phyloP scores from a whole-genome alignment of 2,113 vertebrate species.

The Nibea albiflora region DNA sequence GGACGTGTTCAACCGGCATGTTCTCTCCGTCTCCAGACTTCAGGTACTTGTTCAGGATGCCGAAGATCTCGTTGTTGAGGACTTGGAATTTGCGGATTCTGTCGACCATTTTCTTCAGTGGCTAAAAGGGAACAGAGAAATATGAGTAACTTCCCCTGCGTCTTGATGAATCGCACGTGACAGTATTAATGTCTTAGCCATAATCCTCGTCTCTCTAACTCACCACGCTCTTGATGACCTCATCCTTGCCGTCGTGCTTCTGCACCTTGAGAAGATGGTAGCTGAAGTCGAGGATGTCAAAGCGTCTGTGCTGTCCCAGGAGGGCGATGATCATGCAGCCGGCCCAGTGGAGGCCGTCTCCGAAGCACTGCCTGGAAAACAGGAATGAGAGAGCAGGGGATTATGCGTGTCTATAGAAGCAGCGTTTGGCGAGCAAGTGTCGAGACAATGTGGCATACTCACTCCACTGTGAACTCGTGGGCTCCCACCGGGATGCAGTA shows the following conservation, averaged over 20 bases:
- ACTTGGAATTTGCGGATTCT: conserved; percentile 98
- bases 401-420: too few relatives aligned
- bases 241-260: conserved; percentile 97
- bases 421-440: neutral
- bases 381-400: too few relatives aligned
- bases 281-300: conserved; percentile 98
- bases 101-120: conserved; percentile 99
- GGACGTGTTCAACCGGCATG: conserved; percentile 95
- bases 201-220: conserved; percentile 53
- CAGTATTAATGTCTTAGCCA: too few relatives aligned
- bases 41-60: conserved; percentile 96
- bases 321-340: conserved; percentile 97
- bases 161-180: neutral
- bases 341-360: conserved; percentile 97
- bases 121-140: conserved; percentile 81
- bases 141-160: too few relatives aligned
- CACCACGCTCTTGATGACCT: conserved; percentile 99
- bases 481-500: conserved; percentile 99
- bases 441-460: conserved; percentile 69
- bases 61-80: conserved; percentile 95
- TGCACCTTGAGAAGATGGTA: conserved; percentile 98
- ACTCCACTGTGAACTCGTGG: conserved; percentile 99
- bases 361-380: conserved; percentile 93
- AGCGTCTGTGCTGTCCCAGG: conserved; percentile 95
- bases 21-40: conserved; percentile 96